Evolutionary conservation across 2,113 vertebrate species (phyloP).

Genomic region (Protobothrops flavoviridis): DNA sequence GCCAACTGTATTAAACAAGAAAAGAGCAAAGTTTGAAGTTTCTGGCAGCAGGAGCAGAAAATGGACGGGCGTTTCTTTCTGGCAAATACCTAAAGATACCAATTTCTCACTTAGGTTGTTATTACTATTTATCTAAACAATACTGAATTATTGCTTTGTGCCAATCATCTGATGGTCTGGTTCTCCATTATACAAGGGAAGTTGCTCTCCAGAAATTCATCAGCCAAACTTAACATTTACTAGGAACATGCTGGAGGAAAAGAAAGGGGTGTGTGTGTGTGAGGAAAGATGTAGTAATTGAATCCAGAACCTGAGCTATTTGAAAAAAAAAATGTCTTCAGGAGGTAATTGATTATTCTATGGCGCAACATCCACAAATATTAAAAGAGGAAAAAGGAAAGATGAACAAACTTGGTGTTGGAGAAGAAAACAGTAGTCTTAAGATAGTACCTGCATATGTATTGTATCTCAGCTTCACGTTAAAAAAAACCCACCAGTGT

Average conservation of each 20-base stretch:
- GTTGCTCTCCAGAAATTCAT: slow-evolving; percentile 37
- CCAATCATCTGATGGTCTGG: slow-evolving; percentile 63
- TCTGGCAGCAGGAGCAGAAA: slow-evolving; percentile 69
- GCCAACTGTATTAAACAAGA: slow-evolving; percentile 68
- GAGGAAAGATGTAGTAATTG: slow-evolving; percentile 41
- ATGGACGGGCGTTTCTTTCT: slow-evolving; percentile 64
- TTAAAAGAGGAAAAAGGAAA: slow-evolving; percentile 31
- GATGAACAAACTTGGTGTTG: neutral
- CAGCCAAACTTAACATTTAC: slow-evolving; percentile 26
- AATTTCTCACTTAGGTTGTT: slow-evolving; percentile 66
- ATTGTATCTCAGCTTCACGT: neutral
- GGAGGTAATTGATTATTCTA: slow-evolving; percentile 62
- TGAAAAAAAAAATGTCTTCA: slow-evolving; percentile 48
- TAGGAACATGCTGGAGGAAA: neutral
- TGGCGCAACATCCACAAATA: slow-evolving; percentile 34
- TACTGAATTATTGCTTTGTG: neutral
- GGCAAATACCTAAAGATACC: slow-evolving; percentile 65
- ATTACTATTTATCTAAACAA: neutral
- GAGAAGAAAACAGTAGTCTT: neutral
- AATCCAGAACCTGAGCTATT: slow-evolving; percentile 44
- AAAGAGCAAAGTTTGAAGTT: slow-evolving; percentile 66
- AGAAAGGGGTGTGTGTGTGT: neutral
- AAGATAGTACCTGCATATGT: slow-evolving; percentile 8
- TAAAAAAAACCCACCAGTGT: neutral
- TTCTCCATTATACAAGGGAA: slow-evolving; percentile 44